phyloP scores from a whole-genome alignment of 2,113 vertebrate genomes.

The Rhegmatorhina hoffmannsi region DNA sequence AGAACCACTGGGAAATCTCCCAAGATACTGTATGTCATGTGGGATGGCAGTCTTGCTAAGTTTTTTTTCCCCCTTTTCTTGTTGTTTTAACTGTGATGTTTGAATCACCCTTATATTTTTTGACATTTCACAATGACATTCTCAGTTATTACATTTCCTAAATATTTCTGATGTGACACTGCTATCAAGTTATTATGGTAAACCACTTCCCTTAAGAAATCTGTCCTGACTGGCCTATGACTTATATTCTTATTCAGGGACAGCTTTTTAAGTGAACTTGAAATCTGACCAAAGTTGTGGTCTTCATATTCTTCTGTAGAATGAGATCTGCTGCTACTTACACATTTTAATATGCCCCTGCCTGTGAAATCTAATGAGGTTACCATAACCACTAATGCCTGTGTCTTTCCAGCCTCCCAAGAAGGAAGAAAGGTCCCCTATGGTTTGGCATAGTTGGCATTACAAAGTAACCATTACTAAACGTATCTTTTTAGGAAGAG shows the following conservation, averaged over 20 bases:
- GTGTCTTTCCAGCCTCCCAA: neutral
- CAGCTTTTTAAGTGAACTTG: neutral
- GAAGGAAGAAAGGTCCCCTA: neutral
- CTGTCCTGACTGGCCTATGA: neutral
- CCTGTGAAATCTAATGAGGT: neutral
- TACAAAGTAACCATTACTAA: neutral
- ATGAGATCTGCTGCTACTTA: neutral
- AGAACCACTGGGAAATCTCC: neutral
- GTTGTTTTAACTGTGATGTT: neutral
- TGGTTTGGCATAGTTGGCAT: neutral
- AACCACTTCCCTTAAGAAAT: slow-evolving; percentile 29
- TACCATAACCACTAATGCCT: neutral
- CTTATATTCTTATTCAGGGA: neutral
- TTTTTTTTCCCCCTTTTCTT: neutral
- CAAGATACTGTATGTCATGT: neutral
- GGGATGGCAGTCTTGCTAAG: neutral
- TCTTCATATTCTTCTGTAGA: neutral
- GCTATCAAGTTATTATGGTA: neutral
- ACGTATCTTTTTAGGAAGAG: neutral
- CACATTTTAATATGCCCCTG: neutral
- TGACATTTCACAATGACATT: neutral
- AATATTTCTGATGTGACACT: neutral
- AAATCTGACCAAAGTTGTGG: neutral
- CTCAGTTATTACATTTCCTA: neutral
- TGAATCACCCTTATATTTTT: neutral